Evolutionary conservation across 2,888 invertebrate genomes (phyloP).

Genomic region (Lasioglossum malachurum): DNA sequence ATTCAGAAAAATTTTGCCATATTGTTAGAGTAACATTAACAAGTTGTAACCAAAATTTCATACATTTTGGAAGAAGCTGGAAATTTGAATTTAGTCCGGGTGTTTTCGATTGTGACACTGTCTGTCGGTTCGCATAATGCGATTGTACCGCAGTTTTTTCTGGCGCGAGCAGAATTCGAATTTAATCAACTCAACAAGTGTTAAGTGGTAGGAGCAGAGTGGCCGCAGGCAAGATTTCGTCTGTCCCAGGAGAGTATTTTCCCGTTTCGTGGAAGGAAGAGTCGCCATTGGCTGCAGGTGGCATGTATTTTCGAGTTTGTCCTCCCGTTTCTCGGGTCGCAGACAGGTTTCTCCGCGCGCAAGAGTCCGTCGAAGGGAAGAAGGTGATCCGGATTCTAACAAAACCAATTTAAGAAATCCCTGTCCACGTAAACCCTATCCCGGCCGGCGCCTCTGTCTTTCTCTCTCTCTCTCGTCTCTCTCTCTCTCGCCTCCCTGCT

Average conservation of each 20-base stretch:
- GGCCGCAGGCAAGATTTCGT: background rate
- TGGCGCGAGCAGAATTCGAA: background rate
- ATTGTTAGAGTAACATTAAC: too few relatives aligned
- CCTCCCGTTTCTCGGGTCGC: background rate
- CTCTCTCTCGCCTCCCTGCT: constrained; percentile 40
- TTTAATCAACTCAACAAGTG: constrained; percentile 15
- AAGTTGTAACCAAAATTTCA: too few relatives aligned
- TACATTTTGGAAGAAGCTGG: too few relatives aligned
- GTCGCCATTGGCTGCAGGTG: background rate
- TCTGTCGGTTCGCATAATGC: background rate
- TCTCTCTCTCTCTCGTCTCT: too few relatives aligned
- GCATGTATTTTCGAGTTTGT: constrained; percentile 32
- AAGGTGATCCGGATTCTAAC: constrained; percentile 61
- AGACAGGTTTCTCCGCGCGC: constrained; percentile 21
- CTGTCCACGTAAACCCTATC: constrained; percentile 67
- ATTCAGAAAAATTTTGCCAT: too few relatives aligned
- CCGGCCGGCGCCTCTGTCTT: background rate
- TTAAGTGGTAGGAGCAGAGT: background rate
- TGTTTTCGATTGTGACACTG: too few relatives aligned
- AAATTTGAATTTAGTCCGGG: too few relatives aligned
- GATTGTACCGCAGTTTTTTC: background rate
- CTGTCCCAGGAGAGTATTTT: background rate
- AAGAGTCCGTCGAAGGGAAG: constrained; percentile 24
- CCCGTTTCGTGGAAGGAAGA: background rate
- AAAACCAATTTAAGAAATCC: constrained; percentile 74